Evolutionary conservation across 2,113 vertebrate genomes (phyloP), one percentile per base, ranked within the genome.

Genomic region (Narcine bancroftii): DNA sequence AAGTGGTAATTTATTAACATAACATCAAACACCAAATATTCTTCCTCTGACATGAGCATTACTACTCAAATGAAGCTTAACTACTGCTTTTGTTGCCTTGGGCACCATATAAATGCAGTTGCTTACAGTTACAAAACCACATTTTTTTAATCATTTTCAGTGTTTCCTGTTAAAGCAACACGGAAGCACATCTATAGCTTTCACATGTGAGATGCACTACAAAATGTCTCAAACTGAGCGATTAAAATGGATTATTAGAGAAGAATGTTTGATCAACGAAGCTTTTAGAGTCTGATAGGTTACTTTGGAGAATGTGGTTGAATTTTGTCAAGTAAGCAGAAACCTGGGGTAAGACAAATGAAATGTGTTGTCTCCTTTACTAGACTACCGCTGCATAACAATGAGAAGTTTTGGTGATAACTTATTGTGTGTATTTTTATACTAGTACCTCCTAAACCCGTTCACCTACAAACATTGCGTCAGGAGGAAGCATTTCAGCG

Each of bases 381-480:
- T 45, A 72, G 65, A 69, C 66, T 29, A 33, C 0, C 33, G 65
- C 13, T 72, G 65, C n/a, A 47, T 11, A 2, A 92, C 95, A 95
- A 95, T 95, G 95, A 93, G 92, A 92, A 94, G 94, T 93, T 71
- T 95, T 93, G 93, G 94, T n/a, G 56, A 60, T 75, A 56, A 60
- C 21, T 15, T 91, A 69, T 17, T 91, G 42, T 69, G 36, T 93
- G 76, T 93, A 92, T 95, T 92, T 92, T 87, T 87, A 60, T 60
- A 63, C 92, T 94, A 99, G 98, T 97, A 95, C 96, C 96, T 96
- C 97, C 97, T 97, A 97, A 98, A 94, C 96, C 96, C 92, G 94
- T 95, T 72, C 95, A 97, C 94, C 96, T 98, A 93, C 96, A 96
- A 94, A 94, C 96, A 93, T 93, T 95, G 87, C 96, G 96, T 69